These are phyloP conservation scores for Melanotus villosus DNA, from an alignment of 2,888 invertebrate genomes.

Conservation along the genomic window DNA sequence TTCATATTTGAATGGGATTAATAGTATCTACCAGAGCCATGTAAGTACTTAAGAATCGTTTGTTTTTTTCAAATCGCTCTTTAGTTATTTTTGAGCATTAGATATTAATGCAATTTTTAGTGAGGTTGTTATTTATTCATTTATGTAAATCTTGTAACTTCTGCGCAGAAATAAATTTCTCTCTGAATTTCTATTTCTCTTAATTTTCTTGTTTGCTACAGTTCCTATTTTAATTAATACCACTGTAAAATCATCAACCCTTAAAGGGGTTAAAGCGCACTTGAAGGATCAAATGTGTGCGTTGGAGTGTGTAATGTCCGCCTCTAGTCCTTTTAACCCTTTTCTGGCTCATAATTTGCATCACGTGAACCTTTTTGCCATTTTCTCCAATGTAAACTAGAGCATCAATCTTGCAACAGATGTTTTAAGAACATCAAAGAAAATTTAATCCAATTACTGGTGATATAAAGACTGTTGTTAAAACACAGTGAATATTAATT, in stretches of 20 bases:
- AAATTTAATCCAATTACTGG: neutral
- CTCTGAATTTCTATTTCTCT: too few relatives aligned
- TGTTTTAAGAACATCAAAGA: slow-evolving; percentile 4
- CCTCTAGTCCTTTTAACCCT: slow-evolving; percentile 6
- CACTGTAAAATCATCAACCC: slow-evolving; percentile 11
- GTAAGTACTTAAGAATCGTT: too few relatives aligned
- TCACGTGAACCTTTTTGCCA: neutral
- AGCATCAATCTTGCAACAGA: slow-evolving; percentile 3
- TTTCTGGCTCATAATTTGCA: slow-evolving; percentile 15
- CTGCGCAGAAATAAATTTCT: too few relatives aligned
- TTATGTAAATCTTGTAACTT: too few relatives aligned
- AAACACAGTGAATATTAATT: too few relatives aligned
- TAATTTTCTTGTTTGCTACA: neutral
- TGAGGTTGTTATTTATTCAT: too few relatives aligned
- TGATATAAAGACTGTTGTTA: neutral
- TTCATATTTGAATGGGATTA: too few relatives aligned
- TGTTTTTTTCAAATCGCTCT: too few relatives aligned
- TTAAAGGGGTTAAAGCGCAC: slow-evolving; percentile 18
- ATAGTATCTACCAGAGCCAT: too few relatives aligned
- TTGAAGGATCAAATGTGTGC: slow-evolving; percentile 15
- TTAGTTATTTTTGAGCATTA: too few relatives aligned
- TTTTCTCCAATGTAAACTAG: neutral
- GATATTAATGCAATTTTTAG: too few relatives aligned
- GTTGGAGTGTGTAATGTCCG: slow-evolving; percentile 7
- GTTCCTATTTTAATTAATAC: slow-evolving; percentile 14